phyloP scores from a whole-genome alignment of 2,888 invertebrate species.

The Trichogramma dendrolimi region DNA sequence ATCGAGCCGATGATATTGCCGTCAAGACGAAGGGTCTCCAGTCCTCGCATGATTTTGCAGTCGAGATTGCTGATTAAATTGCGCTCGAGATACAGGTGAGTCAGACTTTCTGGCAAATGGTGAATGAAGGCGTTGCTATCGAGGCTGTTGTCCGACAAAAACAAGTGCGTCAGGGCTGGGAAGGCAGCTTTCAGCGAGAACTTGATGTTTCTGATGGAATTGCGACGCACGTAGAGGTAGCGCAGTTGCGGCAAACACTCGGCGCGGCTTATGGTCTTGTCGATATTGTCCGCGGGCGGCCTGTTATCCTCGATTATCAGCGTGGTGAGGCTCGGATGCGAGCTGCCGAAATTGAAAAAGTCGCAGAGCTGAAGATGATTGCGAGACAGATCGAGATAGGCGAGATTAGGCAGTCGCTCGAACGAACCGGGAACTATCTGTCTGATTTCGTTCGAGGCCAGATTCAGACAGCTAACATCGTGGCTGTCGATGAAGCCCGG shows the following conservation, averaged over 20 bases:
- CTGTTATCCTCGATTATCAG: constrained; percentile 38
- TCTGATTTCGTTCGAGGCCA: constrained; percentile 36
- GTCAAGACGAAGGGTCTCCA: constrained; percentile 36
- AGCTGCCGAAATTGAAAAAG: constrained; percentile 35
- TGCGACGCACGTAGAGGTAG: constrained; percentile 38
- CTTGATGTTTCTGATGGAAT: constrained; percentile 31
- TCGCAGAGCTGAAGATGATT: constrained; percentile 40
- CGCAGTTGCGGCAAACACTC: constrained; percentile 38
- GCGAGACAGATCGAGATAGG: constrained; percentile 40
- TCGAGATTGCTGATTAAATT: constrained; percentile 36
- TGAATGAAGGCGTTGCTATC: constrained; percentile 33
- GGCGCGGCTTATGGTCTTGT: constrained; percentile 25
- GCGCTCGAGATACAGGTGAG: constrained; percentile 38
- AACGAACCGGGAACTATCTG: constrained; percentile 34
- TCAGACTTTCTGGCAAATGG: constrained; percentile 35
- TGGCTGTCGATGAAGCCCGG: constrained; percentile 36
- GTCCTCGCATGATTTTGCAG: constrained; percentile 28
- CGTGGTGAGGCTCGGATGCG: constrained; percentile 32
- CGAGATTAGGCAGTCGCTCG: constrained; percentile 35
- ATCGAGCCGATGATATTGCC: constrained; percentile 36
- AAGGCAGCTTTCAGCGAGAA: constrained; percentile 34
- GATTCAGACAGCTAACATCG: constrained; percentile 36
- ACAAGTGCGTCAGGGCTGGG: constrained; percentile 39
- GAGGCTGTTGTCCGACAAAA: constrained; percentile 39
- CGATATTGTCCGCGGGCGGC: constrained; percentile 28